These are phyloP conservation scores for Yponomeuta plumbellus DNA, from an alignment of 2,888 invertebrate genomes.

Conservation along the genomic window DNA sequence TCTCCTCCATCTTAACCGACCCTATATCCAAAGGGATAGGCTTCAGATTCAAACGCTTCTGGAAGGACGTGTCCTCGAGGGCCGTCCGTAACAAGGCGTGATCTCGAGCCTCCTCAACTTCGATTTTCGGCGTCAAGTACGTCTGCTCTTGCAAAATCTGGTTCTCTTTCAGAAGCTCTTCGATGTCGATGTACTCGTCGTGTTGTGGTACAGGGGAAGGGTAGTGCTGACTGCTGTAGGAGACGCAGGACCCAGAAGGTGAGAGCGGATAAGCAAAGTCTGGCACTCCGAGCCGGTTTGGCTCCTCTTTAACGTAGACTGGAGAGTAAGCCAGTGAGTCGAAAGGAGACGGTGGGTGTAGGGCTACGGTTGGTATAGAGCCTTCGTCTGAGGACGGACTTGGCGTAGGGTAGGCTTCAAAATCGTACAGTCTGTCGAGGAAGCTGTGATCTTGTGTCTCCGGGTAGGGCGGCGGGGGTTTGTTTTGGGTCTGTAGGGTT, in stretches of 20 bases:
- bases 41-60: constrained; percentile 87
- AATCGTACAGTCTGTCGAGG: constrained; percentile 69
- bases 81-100: constrained; percentile 88
- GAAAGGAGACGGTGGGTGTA: constrained; percentile 76
- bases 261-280: constrained; percentile 74
- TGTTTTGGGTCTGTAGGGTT: constrained; percentile 48
- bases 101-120: constrained; percentile 77
- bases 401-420: constrained; percentile 66
- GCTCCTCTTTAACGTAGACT: constrained; percentile 72
- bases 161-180: constrained; percentile 76
- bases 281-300: constrained; percentile 69
- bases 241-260: constrained; percentile 74
- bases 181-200: constrained; percentile 79
- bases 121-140: constrained; percentile 73
- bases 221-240: constrained; percentile 75
- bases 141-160: constrained; percentile 68
- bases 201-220: constrained; percentile 74
- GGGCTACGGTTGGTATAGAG: constrained; percentile 72
- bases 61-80: constrained; percentile 89
- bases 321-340: constrained; percentile 57
- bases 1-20: constrained; percentile 82
- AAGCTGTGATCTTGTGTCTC: constrained; percentile 48
- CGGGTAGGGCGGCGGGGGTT: constrained; percentile 64
- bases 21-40: constrained; percentile 83
- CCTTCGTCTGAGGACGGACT: constrained; percentile 75